Base-by-base conservation (phyloP, 2,888 invertebrate species). In the Phytoseiulus persimilis region DNA sequence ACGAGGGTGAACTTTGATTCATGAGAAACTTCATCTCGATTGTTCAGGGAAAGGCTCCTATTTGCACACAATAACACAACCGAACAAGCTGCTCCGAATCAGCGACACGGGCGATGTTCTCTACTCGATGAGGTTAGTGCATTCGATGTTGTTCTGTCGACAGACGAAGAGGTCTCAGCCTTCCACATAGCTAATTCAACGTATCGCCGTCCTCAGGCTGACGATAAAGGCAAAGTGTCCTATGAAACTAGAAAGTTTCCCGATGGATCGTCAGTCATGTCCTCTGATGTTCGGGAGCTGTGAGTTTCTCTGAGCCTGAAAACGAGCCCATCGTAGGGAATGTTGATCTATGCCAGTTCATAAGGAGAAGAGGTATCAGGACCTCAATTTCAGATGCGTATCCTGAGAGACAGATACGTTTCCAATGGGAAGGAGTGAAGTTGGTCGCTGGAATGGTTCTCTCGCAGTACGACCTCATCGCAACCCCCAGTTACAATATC, bases 231-330 rank as follows among this genome's bases (percentile, higher is more conserved):
- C 96, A 31, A 95, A 95, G 83, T 96, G 96, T 92, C 95, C 95
- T 5, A 96, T 96, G 96, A 95, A 96, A 92, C 93, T 96, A 90
- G 95, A 95, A 92, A 95, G 96, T 92, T 96, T 96, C 92, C 96
- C 96, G 0, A 96, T 96, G 95, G 96, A 96, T 92, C 95, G 95
- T 83, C 96, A 96, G 92, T 93, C 95, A 91, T 96, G 96, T 92
- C 96, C 96, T 0, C 93, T 95, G 83, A 95, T 95, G 93, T 95
- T 96, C 92, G 96, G 96, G 90, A 96, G 96, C 92, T 96, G 96
- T 96, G 94, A 95, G 96, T 95, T 91, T 32, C 31, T 28, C 84
- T n/a, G n/a, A n/a, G n/a, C n/a, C n/a, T n/a, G n/a, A n/a, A n/a
- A n/a, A n/a, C n/a, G n/a, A n/a, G n/a, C n/a, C n/a, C n/a, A n/a